These are phyloP conservation scores for Gambusia affinis DNA, from an alignment of 2,113 vertebrate genomes.

Conservation along the genomic window DNA sequence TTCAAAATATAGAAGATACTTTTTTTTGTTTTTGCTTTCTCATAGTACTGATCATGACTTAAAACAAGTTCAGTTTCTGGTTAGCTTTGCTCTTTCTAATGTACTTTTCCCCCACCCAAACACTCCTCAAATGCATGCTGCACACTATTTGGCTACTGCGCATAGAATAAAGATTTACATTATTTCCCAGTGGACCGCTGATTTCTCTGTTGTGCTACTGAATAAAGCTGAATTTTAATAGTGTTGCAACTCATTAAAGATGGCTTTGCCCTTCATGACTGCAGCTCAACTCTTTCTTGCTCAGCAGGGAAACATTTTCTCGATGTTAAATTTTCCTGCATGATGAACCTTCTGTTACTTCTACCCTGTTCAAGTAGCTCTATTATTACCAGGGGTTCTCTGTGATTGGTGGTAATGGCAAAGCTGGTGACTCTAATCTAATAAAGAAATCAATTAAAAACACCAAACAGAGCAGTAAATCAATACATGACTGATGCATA, in stretches of 20 bases:
- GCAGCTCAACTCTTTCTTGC: background rate
- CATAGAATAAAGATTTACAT: constrained; percentile 36
- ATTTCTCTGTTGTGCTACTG: constrained; percentile 21
- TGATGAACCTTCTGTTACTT: constrained; percentile 4
- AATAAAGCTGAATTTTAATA: constrained; percentile 18
- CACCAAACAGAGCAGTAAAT: background rate
- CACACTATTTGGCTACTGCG: constrained; percentile 25
- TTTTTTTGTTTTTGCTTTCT: no score
- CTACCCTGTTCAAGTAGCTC: background rate
- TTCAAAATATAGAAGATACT: no score
- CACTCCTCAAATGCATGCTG: constrained; percentile 4
- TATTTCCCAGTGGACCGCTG: constrained; percentile 33
- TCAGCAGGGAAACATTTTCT: constrained; percentile 16
- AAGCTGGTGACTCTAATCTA: background rate
- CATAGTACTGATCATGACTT: background rate
- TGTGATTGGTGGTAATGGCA: background rate
- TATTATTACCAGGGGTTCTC: background rate
- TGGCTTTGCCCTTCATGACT: constrained; percentile 8
- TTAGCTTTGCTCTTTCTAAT: constrained; percentile 8
- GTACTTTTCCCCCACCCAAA: constrained; percentile 25
- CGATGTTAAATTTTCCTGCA: background rate
- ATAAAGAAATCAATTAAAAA: background rate
- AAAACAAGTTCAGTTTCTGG: background rate
- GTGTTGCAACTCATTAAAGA: constrained; percentile 12
- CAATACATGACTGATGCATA: background rate